Percentiles rank a stretch among this genome's conserved stretches.
Evolutionary conservation across 2,797 vertebrate genomes (phyloP).

Genomic region (Ctenopoma multispine): DNA sequence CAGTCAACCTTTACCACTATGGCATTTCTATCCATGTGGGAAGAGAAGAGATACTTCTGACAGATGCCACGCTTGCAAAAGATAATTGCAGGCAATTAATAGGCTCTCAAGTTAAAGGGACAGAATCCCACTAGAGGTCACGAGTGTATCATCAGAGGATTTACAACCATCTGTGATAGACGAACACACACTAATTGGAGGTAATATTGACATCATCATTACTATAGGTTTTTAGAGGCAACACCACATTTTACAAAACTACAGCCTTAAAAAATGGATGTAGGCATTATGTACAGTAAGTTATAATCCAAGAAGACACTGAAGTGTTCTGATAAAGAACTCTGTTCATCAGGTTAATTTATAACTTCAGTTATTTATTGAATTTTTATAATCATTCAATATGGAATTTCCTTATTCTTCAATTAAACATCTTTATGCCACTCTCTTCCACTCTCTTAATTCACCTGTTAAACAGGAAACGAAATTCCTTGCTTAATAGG

Average conservation of each 20-base stretch:
- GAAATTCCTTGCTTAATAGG: conserved; percentile 12
- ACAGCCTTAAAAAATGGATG: conserved; percentile 9
- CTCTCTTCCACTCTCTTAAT: neutral
- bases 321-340: conserved; percentile 20
- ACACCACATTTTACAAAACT: conserved; percentile 8
- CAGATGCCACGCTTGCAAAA: conserved; percentile 62
- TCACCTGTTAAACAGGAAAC: conserved; percentile 5
- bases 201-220: conserved; percentile 42
- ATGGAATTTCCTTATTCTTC: conserved; percentile 26
- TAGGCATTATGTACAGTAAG: neutral
- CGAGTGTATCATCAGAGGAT: conserved; percentile 63
- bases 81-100: conserved; percentile 74
- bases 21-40: conserved; percentile 69
- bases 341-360: conserved; percentile 35
- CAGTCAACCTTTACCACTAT: conserved; percentile 81
- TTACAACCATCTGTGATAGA: conserved; percentile 68
- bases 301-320: conserved; percentile 4
- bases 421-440: conserved; percentile 34
- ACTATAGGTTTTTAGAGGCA: conserved; percentile 23
- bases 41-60: conserved; percentile 55
- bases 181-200: conserved; percentile 62
- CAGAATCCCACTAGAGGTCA: conserved; percentile 63
- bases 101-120: conserved; percentile 63
- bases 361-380: conserved; percentile 34
- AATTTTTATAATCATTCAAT: conserved; percentile 7